Evolutionary conservation across 2,113 vertebrate species (phyloP).

Genomic region (Anarhynchus alexandrinus): DNA sequence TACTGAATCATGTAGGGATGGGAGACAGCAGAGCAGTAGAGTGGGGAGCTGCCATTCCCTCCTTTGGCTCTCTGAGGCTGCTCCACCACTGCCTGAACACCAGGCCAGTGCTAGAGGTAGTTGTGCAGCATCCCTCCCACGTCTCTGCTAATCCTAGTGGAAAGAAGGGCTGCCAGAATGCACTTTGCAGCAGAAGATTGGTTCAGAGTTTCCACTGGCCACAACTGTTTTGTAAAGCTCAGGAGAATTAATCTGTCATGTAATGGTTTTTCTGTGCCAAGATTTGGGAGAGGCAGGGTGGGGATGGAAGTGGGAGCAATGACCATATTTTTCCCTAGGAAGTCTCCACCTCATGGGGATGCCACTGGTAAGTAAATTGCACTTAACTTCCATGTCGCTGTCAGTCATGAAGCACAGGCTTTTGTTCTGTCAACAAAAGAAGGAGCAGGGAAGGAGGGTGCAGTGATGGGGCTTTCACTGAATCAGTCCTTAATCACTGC

Average conservation of each 20-base stretch:
- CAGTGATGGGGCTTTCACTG: neutral
- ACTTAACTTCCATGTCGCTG: neutral
- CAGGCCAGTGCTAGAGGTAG: neutral
- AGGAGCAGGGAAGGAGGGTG: neutral
- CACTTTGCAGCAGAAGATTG: neutral
- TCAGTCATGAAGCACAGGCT: conserved; percentile 3
- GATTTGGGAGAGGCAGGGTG: conserved; percentile 2
- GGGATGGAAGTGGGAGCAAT: neutral
- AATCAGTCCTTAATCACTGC: conserved; percentile 17
- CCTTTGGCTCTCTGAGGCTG: neutral
- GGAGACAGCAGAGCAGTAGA: neutral
- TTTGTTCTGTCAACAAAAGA: conserved; percentile 15
- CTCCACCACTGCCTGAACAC: neutral
- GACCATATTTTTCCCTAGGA: conserved; percentile 14
- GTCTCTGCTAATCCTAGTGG: neutral
- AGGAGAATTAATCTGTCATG: neutral
- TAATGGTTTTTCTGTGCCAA: neutral
- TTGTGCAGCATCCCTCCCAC: rapidly evolving
- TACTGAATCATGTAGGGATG: rapidly evolving
- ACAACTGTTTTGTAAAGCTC: neutral
- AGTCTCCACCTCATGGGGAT: neutral
- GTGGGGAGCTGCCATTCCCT: neutral
- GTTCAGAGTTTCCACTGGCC: conserved; percentile 15
- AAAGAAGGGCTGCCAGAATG: neutral
- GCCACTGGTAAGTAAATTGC: conserved; percentile 13